A percentile compares a stretch with the other conserved stretches of the same genome.
phyloP scores from a whole-genome alignment of 2,797 vertebrate genomes.

The Falco columbarius region DNA sequence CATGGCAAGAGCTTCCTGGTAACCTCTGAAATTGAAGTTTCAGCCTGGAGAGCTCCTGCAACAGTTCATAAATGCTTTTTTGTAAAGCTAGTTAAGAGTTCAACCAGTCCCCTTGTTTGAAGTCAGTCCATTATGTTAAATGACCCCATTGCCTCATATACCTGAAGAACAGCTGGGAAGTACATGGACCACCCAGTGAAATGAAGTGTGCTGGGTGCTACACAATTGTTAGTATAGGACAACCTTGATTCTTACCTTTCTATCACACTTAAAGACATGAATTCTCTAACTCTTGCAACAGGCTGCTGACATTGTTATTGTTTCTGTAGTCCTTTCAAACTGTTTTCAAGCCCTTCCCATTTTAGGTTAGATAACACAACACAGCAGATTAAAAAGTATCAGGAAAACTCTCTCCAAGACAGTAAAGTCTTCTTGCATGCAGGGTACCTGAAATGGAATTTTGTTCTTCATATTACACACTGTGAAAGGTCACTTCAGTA shows the following conservation, averaged over 20 bases:
- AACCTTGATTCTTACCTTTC: not conserved
- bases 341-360: not conserved
- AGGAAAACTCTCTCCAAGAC: not conserved
- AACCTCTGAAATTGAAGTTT: not conserved
- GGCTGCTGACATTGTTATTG: not conserved
- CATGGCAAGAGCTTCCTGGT: not conserved
- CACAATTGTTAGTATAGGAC: not conserved
- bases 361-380: not conserved
- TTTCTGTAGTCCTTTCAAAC: not conserved
- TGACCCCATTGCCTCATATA: not conserved
- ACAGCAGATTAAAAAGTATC: not conserved
- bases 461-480: not conserved
- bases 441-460: not conserved
- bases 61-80: not conserved
- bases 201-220: not conserved
- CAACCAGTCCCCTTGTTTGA: not conserved
- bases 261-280: not conserved
- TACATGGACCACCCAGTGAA: not conserved
- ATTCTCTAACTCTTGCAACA: not conserved
- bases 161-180: not conserved
- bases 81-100: not conserved
- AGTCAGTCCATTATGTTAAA: not conserved
- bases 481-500: not conserved
- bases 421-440: not conserved
- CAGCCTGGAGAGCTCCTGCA: not conserved